Evolutionary conservation across 2,797 vertebrate species (phyloP).

Genomic region (Lophotriccus pileatus): DNA sequence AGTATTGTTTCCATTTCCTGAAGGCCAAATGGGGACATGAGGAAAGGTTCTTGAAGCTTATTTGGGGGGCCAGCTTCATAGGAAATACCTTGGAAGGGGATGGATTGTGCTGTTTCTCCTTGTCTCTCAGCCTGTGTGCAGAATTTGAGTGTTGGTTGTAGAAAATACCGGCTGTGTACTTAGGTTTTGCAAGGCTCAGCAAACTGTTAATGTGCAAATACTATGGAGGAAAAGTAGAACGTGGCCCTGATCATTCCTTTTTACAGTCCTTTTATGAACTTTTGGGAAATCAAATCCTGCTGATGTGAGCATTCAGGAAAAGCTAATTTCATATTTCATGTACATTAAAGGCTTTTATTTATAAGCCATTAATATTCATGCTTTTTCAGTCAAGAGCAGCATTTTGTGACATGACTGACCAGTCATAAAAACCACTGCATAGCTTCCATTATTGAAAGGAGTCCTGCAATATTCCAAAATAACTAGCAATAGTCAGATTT

Average conservation of each 20-base stretch:
- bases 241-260: background rate
- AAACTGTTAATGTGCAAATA: background rate
- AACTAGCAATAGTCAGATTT: background rate
- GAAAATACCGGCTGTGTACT: background rate
- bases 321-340: background rate
- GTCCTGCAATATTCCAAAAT: background rate
- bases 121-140: background rate
- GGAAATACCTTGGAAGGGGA: background rate
- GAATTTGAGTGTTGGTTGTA: background rate
- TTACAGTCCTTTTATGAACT: background rate
- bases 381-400: background rate
- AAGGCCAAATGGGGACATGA: background rate
- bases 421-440: background rate
- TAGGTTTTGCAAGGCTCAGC: background rate
- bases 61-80: background rate
- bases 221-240: background rate
- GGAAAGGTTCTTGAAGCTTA: background rate
- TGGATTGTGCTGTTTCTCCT: background rate
- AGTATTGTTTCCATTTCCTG: background rate
- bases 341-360: constrained; percentile 31
- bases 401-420: background rate
- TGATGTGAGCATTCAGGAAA: constrained; percentile 17
- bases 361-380: background rate
- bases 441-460: background rate
- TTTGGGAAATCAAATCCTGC: constrained; percentile 10